These are phyloP conservation scores for Carassius auratus DNA, from an alignment of 2,113 vertebrate species.

Conservation along the genomic window DNA sequence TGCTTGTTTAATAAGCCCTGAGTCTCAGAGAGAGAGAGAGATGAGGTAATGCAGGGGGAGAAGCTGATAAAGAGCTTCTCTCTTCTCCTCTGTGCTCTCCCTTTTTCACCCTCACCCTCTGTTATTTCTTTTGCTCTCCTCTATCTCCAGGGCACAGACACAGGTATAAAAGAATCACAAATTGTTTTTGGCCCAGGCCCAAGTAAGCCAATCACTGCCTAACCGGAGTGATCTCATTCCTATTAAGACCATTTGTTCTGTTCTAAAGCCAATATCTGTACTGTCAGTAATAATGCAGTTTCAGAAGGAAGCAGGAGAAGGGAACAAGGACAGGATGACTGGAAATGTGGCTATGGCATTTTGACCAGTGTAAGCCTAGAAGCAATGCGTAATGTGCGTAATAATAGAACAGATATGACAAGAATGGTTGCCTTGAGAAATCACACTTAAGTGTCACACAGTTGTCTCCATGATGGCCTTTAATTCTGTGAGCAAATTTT, in stretches of 20 bases:
- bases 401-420: neutral
- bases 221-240: constrained; percentile 63
- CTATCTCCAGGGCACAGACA: constrained; percentile 61
- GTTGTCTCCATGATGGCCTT: neutral
- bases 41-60: constrained; percentile 58
- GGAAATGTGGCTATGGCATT: constrained; percentile 23
- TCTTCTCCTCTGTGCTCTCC: constrained; percentile 20
- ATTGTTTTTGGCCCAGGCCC: constrained; percentile 63
- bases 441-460: neutral
- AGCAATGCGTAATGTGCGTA: neutral
- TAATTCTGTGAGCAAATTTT: too few species aligned
- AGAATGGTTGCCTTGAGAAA: neutral
- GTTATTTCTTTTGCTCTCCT: constrained; percentile 40
- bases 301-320: constrained; percentile 29
- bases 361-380: constrained; percentile 32
- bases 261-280: constrained; percentile 67
- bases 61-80: constrained; percentile 55
- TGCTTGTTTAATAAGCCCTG: constrained; percentile 49
- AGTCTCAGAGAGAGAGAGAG: constrained; percentile 30
- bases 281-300: constrained; percentile 65
- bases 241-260: constrained; percentile 66
- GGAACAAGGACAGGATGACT: constrained; percentile 27
- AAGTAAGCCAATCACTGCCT: constrained; percentile 65
- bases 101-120: constrained; percentile 20
- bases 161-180: constrained; percentile 66